These are phyloP conservation scores for Pygathrix nemaeus DNA, from an alignment of 2,113 vertebrate species.

Conservation along the genomic window DNA sequence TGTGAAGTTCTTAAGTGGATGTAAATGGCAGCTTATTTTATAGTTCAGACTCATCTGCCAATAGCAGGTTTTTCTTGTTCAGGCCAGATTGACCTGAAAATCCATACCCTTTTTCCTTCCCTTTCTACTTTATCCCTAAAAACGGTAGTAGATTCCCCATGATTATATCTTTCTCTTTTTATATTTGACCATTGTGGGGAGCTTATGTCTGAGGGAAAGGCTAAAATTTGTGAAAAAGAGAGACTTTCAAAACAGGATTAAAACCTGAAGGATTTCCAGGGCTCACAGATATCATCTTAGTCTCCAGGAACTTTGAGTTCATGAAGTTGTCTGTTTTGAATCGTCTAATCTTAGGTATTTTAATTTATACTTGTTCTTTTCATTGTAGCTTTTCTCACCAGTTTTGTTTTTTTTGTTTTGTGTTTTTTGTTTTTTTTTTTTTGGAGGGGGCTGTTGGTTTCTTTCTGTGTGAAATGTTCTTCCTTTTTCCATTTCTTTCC, in stretches of 20 bases:
- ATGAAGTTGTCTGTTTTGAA: slow-evolving; percentile 43
- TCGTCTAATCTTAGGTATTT: slow-evolving; percentile 27
- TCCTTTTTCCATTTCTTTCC: background rate
- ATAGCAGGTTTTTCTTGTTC: background rate
- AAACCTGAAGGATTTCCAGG: slow-evolving; percentile 26
- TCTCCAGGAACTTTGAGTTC: slow-evolving; percentile 31
- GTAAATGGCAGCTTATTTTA: slow-evolving; percentile 24
- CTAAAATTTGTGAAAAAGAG: slow-evolving; percentile 35
- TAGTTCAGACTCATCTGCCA: slow-evolving; percentile 13
- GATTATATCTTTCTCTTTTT: slow-evolving; percentile 37
- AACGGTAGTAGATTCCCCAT: slow-evolving; percentile 22
- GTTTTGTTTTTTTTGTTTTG: background rate
- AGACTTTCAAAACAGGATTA: slow-evolving; percentile 18
- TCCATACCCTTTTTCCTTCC: background rate
- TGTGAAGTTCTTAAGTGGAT: slow-evolving; percentile 30
- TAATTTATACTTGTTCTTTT: slow-evolving; percentile 49
- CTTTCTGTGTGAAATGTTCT: background rate
- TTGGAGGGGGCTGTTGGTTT: background rate
- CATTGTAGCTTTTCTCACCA: slow-evolving; percentile 17
- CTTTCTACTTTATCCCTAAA: slow-evolving; percentile 25
- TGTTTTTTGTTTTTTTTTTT: background rate
- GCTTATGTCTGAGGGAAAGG: slow-evolving; percentile 35
- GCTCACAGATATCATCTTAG: background rate
- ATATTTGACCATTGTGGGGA: slow-evolving; percentile 32
- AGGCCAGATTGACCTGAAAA: background rate